A percentile compares a stretch with the other conserved stretches of the same genome.
These are phyloP conservation scores for Sinocyclocheilus grahami DNA, from an alignment of 2,113 vertebrate genomes.

Conservation along the genomic window DNA sequence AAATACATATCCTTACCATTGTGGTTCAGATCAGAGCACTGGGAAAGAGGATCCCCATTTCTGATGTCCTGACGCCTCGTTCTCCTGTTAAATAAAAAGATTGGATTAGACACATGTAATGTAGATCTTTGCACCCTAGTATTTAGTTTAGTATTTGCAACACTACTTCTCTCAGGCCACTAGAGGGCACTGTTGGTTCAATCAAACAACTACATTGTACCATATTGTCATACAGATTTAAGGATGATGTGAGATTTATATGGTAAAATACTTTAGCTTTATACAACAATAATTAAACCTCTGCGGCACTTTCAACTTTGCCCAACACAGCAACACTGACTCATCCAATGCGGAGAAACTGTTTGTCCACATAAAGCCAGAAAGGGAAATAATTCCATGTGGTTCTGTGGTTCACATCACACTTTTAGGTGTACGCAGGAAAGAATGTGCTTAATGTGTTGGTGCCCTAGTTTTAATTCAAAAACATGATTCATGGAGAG, in stretches of 20 bases:
- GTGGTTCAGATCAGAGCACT: conserved; percentile 95
- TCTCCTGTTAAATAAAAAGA: conserved; percentile 73
- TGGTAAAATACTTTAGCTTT: neutral
- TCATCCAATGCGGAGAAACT: too few relatives aligned
- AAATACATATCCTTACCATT: conserved; percentile 75
- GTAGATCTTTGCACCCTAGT: neutral
- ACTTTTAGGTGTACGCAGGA: neutral
- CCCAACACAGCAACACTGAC: too few relatives aligned
- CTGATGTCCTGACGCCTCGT: conserved; percentile 95
- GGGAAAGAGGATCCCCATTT: conserved; percentile 96
- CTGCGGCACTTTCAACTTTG: too few relatives aligned
- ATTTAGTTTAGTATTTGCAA: neutral
- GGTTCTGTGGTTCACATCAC: too few relatives aligned
- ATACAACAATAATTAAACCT: neutral
- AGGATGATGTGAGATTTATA: neutral
- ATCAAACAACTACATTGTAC: neutral
- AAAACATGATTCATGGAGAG: conserved; percentile 44
- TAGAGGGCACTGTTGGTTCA: conserved; percentile 70
- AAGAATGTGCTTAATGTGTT: neutral
- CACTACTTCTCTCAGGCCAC: conserved; percentile 47
- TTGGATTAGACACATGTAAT: neutral
- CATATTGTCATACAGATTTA: neutral
- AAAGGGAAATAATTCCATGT: too few relatives aligned
- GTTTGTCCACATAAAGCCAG: too few relatives aligned
- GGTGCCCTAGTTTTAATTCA: conserved; percentile 43